Conservation (phyloP, 2,797 vertebrate genomes). For the Apogon talboti region DNA sequence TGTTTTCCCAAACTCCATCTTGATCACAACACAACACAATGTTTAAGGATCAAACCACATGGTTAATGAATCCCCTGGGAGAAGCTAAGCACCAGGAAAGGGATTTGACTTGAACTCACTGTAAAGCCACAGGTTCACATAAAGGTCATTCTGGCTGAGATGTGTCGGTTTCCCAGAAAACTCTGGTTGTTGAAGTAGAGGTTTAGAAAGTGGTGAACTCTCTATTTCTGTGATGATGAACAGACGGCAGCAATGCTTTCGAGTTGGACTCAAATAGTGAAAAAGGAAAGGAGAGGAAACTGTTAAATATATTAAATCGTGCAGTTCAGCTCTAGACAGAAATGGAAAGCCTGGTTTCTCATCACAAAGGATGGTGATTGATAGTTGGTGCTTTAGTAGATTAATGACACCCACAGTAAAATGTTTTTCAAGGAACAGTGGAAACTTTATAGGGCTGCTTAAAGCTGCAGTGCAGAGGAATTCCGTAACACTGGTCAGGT, state of each 20-base stretch:
- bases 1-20: slow-evolving; percentile 12
- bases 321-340: slow-evolving; percentile 35
- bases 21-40: slow-evolving; percentile 37
- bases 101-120: slow-evolving; percentile 34
- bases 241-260: neutral
- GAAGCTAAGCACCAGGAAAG: slow-evolving; percentile 37
- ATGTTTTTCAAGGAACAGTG: slow-evolving; percentile 18
- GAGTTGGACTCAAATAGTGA: too few relatives aligned
- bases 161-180: slow-evolving; percentile 6
- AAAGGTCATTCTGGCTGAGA: slow-evolving; percentile 29
- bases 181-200: neutral
- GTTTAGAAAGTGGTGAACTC: neutral
- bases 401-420: slow-evolving; percentile 28
- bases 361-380: slow-evolving; percentile 37
- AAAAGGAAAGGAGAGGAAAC: slow-evolving; percentile 39
- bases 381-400: slow-evolving; percentile 4
- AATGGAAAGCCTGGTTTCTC: slow-evolving; percentile 30
- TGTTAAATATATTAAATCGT: slow-evolving; percentile 41
- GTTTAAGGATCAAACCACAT: slow-evolving; percentile 40
- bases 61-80: slow-evolving; percentile 35
- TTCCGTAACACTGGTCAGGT: slow-evolving; percentile 5
- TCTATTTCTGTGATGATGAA: slow-evolving; percentile 6
- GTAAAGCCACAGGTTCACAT: slow-evolving; percentile 44
- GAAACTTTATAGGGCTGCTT: neutral
- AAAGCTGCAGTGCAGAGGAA: neutral